Conservation (phyloP, 92 coral and sea anemone species). For the Parazoanthus atlanticus region DNA sequence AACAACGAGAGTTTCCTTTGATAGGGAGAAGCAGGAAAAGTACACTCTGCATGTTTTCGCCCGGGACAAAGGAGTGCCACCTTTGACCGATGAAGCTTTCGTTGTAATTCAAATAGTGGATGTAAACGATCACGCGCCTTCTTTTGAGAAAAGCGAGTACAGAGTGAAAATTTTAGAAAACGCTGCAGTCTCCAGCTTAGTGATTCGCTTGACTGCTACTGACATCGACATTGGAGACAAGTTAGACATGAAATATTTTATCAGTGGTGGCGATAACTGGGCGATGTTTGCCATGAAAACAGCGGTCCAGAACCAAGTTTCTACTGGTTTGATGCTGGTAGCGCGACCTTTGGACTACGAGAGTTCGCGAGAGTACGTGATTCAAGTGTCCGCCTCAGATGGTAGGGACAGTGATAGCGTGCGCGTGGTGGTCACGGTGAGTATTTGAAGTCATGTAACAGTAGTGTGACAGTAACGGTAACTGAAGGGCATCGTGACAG, state of each 20-base stretch:
- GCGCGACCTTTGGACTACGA: conserved; percentile 85
- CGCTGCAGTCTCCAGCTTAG: conserved; percentile 53
- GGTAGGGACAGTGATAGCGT: conserved; percentile 70
- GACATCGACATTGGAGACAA: conserved; percentile 74
- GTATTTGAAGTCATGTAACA: not conserved
- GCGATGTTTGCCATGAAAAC: conserved; percentile 69
- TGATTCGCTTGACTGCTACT: conserved; percentile 51
- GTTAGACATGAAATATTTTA: conserved; percentile 58
- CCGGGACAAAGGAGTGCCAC: conserved; percentile 60
- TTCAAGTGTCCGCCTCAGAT: conserved; percentile 82
- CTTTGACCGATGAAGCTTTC: conserved; percentile 34
- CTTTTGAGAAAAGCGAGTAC: conserved; percentile 57
- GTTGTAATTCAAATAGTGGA: conserved; percentile 66
- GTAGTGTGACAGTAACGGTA: not conserved
- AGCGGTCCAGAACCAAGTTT: not conserved
- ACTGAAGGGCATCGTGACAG: not conserved
- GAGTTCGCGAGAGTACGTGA: conserved; percentile 44
- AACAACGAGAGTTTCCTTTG: conserved; percentile 59
- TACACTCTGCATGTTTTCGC: conserved; percentile 66
- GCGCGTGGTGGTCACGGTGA: conserved; percentile 45
- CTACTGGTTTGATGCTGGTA: conserved; percentile 50
- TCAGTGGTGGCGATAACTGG: conserved; percentile 73
- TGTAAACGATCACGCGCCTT: conserved; percentile 74
- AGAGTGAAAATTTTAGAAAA: conserved; percentile 68
- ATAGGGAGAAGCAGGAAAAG: conserved; percentile 54